Conservation (phyloP, 2,797 vertebrate species). For the Halcyon chelicuti region DNA sequence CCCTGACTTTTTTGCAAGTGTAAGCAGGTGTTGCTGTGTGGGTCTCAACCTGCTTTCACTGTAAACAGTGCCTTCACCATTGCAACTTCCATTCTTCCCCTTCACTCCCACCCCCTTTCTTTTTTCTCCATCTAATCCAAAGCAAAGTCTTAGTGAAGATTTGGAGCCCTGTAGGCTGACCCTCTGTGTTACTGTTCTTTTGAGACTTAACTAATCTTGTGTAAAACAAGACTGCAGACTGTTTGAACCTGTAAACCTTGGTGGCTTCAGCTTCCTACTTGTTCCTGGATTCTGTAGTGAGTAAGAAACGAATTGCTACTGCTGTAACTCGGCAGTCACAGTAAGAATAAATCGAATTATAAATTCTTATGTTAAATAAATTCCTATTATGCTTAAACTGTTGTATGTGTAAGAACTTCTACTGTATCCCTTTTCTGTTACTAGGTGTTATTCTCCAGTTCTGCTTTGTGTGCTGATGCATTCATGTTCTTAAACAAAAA, state of each 20-base stretch:
- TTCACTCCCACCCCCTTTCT: background rate
- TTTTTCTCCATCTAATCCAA: background rate
- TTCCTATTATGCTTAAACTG: background rate
- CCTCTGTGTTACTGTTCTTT: background rate
- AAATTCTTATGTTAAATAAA: background rate
- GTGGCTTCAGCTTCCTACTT: background rate
- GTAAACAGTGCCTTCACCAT: background rate
- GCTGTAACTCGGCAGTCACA: background rate
- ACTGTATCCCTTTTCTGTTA: background rate
- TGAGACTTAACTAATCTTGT: background rate
- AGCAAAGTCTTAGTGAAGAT: background rate
- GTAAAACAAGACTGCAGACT: background rate
- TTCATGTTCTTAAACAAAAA: background rate
- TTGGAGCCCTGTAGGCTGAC: background rate
- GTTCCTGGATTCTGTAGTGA: background rate
- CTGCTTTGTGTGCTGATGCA: background rate
- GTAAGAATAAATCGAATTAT: background rate
- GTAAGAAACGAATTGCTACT: background rate
- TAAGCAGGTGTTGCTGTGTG: rapidly evolving
- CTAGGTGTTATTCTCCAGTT: background rate
- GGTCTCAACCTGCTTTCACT: background rate
- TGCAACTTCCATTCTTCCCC: background rate
- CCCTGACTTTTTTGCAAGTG: background rate
- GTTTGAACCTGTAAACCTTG: background rate
- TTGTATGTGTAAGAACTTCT: background rate